Base-by-base conservation (phyloP, 2,888 invertebrate genomes). In the Eudasyphora cyanicolor region DNA sequence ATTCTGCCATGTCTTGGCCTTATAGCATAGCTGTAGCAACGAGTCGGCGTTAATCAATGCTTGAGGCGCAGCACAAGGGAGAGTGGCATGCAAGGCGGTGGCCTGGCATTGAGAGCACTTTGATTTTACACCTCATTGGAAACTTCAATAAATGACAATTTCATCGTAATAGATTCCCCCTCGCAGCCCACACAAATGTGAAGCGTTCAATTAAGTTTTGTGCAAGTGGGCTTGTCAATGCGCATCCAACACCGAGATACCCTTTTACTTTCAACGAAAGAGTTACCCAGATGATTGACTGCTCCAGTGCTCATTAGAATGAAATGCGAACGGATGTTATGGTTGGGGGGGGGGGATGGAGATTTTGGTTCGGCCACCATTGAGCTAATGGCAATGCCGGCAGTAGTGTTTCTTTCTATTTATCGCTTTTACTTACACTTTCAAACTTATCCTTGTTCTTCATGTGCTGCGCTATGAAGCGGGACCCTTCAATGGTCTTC, bases 401-500 rank as follows among this genome's bases (percentile, higher is more conserved):
- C n/a, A n/a, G n/a, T n/a, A n/a, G n/a, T n/a, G n/a, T n/a, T n/a
- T n/a, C n/a, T n/a, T n/a, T n/a, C n/a, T n/a, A n/a, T n/a, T n/a
- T 45, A 45, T 14, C 14, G 10, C 0, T 27, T 14, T 1, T 90
- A 95, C 97, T 96, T 94, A 98, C 98, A 93, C 96, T 97, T 93
- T 97, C 97, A 92, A 97, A 98, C 92, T 96, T 96, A 93, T 98
- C 98, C 93, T 97, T 97, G 93, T 98, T 98, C 93, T 95, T 96
- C 92, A 97, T 97, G 92, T 98, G 98, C 93, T 98, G 98, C 91
- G 98, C 98, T 93, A 98, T 97, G 93, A 98, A 98, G 90, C 96
- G 95, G 87, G 98, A 97, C 88, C 97, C 97, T 91, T 97, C 97
- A 92, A 97, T 95, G 89, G 98, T 97, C 92, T 97, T 97, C 93